A percentile compares a stretch with the other conserved stretches of the same genome.
phyloP scores from a whole-genome alignment of 2,888 invertebrate species.

The Chromoteleia sp. region DNA sequence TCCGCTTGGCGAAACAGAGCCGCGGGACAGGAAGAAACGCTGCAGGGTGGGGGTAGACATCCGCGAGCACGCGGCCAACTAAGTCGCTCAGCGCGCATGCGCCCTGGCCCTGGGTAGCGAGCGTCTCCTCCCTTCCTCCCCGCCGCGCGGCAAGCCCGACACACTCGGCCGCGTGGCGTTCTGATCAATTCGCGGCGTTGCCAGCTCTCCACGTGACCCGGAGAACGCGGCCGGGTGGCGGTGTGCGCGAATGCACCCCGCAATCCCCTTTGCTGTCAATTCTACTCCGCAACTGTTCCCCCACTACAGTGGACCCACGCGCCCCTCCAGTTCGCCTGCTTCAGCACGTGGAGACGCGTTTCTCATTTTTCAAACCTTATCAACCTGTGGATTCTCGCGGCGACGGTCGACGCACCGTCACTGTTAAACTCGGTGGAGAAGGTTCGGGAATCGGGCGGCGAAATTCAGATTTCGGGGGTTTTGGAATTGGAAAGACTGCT shows the following conservation, averaged over 20 bases:
- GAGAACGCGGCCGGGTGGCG: conserved; percentile 66
- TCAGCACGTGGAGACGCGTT: conserved; percentile 79
- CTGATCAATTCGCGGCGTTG: conserved; percentile 83
- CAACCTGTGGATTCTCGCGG: conserved; percentile 81
- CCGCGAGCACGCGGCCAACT: conserved; percentile 77
- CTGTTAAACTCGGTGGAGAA: conserved; percentile 20
- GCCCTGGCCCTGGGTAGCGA: conserved; percentile 76
- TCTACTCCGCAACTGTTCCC: conserved; percentile 7
- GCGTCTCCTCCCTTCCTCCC: conserved; percentile 22
- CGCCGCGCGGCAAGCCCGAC: conserved; percentile 72
- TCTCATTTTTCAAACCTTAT: conserved; percentile 82
- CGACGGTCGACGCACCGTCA: conserved; percentile 46
- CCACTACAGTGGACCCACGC: conserved; percentile 8
- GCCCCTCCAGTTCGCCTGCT: conserved; percentile 42
- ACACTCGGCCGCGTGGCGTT: conserved; percentile 83
- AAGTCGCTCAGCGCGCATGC: conserved; percentile 78
- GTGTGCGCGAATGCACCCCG: conserved; percentile 33
- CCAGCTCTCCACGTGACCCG: conserved; percentile 76
- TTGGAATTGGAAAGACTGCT: too few species aligned
- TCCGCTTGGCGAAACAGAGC: conserved; percentile 66
- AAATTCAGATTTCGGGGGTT: too few species aligned
- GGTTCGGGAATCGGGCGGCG: conserved; percentile 15
- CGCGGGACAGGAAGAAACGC: conserved; percentile 53
- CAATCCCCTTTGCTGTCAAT: conserved; percentile 6
- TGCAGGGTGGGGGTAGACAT: conserved; percentile 57